Conservation (phyloP, 2,888 invertebrate species). For the Eustalomyia histrio region DNA sequence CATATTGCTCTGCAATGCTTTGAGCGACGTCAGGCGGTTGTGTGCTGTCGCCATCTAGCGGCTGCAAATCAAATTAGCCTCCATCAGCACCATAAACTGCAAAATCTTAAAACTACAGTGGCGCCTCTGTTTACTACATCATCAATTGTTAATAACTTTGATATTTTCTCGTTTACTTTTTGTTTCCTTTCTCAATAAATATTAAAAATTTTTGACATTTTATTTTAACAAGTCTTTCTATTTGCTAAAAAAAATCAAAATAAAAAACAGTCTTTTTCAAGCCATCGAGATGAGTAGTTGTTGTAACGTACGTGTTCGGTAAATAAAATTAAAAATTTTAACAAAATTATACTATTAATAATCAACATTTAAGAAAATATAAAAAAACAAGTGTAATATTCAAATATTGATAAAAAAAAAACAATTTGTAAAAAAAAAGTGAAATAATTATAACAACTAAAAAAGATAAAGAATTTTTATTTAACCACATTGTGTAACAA, state of each 20-base stretch:
- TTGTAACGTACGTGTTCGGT: not conserved
- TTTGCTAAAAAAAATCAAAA: not conserved
- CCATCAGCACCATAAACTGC: no score
- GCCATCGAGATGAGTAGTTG: not conserved
- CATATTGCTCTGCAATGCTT: no score
- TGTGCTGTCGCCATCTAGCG: no score
- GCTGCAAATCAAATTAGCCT: no score
- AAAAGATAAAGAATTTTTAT: not conserved
- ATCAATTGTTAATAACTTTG: no score
- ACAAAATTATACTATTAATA: no score
- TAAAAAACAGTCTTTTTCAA: not conserved
- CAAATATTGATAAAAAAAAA: not conserved
- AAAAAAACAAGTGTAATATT: constrained; percentile 8
- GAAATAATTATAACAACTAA: not conserved
- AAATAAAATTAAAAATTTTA: no score
- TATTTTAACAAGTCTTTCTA: not conserved
- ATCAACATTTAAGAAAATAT: no score
- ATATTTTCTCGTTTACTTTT: constrained; percentile 13
- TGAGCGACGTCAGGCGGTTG: no score
- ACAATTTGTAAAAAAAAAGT: not conserved
- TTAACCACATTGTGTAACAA: not conserved
- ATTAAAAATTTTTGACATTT: no score
- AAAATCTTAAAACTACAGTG: no score
- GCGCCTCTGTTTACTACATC: no score
- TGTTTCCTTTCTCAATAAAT: not conserved